Conservation (phyloP, 1,140 invertebrate species). For the Pseudomyrmex flavicornis region DNA sequence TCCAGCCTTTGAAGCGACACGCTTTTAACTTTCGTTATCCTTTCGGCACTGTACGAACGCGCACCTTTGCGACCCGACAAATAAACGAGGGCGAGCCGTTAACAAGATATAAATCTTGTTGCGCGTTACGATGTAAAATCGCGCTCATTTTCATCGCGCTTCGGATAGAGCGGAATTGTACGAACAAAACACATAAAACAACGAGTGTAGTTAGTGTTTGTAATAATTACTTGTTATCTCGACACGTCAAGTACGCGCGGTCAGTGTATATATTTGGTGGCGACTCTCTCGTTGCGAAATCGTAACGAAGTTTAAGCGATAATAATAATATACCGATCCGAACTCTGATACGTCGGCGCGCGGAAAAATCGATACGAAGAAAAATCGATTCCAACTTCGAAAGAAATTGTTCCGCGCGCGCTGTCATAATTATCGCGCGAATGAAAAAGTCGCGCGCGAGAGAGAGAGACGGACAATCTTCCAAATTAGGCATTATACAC, state of each 20-base stretch:
- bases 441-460: conserved; percentile 19
- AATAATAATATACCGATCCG: no score
- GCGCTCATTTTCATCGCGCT: conserved; percentile 14
- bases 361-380: neutral
- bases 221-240: no score
- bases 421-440: conserved; percentile 15
- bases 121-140: conserved; percentile 30
- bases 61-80: neutral
- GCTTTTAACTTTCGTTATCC: conserved; percentile 21
- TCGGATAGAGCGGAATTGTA: no score
- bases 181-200: no score
- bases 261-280: no score
- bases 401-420: conserved; percentile 4
- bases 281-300: no score
- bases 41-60: neutral
- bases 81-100: conserved; percentile 37
- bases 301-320: no score
- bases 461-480: neutral
- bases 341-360: neutral
- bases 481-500: conserved; percentile 53
- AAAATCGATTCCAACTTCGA: neutral
- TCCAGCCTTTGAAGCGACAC: conserved; percentile 16
- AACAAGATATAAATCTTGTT: conserved; percentile 57
- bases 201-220: no score
- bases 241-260: neutral